A percentile compares a stretch with the other conserved stretches of the same genome.
Evolutionary conservation across 2,797 vertebrate genomes (phyloP).

Genomic region (Emydoidea blandingii): DNA sequence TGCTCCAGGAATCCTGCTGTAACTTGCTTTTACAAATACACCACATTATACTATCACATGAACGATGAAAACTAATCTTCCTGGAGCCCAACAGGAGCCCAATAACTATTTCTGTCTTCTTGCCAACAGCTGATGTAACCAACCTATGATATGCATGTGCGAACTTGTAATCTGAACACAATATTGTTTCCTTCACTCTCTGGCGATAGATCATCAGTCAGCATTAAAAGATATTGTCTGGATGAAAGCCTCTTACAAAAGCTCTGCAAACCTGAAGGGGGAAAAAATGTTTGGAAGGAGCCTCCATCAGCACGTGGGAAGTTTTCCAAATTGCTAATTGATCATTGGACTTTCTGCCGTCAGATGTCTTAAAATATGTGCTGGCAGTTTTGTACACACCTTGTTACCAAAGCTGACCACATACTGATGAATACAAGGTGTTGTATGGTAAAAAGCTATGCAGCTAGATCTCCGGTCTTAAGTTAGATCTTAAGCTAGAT

Average conservation of each 20-base stretch:
- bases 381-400: fast-evolving
- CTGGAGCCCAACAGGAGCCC: not conserved
- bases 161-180: not conserved
- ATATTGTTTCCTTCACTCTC: conserved; percentile 41
- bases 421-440: not conserved
- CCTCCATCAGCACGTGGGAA: fast-evolving
- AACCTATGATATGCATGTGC: conserved; percentile 37
- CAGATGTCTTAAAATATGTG: not conserved
- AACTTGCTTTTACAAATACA: not conserved
- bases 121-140: conserved; percentile 54
- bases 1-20: not conserved
- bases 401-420: not conserved
- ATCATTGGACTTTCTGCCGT: not conserved
- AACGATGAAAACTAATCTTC: not conserved
- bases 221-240: conserved; percentile 50
- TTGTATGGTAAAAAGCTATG: not conserved
- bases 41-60: not conserved
- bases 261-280: not conserved
- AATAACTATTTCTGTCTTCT: not conserved
- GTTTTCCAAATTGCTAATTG: not conserved
- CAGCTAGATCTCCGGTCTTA: not conserved
- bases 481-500: not conserved
- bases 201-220: conserved; percentile 47
- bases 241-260: conserved; percentile 44
- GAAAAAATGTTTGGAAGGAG: not conserved